Conservation (phyloP, 2,797 vertebrate species). For the Acrossocheilus fasciatus region DNA sequence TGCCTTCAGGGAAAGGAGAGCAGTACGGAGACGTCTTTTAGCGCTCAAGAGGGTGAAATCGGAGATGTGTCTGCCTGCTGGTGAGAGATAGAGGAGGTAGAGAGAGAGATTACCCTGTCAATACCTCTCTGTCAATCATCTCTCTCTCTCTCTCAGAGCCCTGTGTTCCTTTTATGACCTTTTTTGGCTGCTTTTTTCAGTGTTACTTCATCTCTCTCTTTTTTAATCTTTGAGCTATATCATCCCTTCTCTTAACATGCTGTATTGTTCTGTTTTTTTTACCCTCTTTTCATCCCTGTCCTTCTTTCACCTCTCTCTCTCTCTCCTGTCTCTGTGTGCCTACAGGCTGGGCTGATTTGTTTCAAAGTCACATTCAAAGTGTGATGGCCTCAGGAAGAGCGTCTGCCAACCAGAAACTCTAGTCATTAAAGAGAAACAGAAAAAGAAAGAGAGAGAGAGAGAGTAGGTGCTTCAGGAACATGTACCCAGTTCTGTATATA, state of each 20-base stretch:
- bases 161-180: slow-evolving; percentile 3
- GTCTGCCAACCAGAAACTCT: slow-evolving; percentile 47
- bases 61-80: slow-evolving; percentile 77
- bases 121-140: slow-evolving; percentile 78
- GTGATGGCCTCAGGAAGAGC: slow-evolving; percentile 34
- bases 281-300: slow-evolving; percentile 30
- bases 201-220: slow-evolving; percentile 60
- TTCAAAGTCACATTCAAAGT: slow-evolving; percentile 51
- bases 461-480: background rate
- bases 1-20: slow-evolving; percentile 73
- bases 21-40: slow-evolving; percentile 80
- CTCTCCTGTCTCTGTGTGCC: slow-evolving; percentile 27
- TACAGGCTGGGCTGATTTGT: slow-evolving; percentile 45
- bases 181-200: slow-evolving; percentile 41
- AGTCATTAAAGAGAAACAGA: slow-evolving; percentile 17
- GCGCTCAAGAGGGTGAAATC: slow-evolving; percentile 72
- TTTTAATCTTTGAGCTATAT: slow-evolving; percentile 27
- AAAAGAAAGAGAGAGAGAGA: background rate
- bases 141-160: slow-evolving; percentile 42
- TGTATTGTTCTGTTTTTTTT: slow-evolving; percentile 33
- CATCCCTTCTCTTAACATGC: slow-evolving; percentile 39
- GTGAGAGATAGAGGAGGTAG: slow-evolving; percentile 73
- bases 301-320: slow-evolving; percentile 12
- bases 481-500: slow-evolving; percentile 22
- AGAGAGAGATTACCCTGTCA: slow-evolving; percentile 78